Percentiles rank a stretch among this genome's conserved stretches.
Evolutionary conservation across 1,140 invertebrate species (phyloP).

Genomic region (Drosophila arawakana): DNA sequence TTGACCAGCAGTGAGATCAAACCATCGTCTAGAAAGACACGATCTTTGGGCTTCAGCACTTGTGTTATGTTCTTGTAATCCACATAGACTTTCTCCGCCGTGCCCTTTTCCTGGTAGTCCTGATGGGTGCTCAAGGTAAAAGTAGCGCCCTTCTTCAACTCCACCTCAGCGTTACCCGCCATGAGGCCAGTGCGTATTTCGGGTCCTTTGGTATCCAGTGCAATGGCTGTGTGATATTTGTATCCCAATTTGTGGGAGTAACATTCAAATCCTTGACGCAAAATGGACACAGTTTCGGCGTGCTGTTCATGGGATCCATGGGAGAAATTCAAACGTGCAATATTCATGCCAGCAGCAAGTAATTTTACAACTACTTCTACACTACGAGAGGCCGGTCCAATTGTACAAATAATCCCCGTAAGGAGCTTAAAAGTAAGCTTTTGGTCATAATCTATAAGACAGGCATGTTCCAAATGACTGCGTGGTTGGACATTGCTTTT

Average conservation of each 20-base stretch:
- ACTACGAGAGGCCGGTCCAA: conserved; percentile 93
- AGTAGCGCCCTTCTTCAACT: conserved; percentile 88
- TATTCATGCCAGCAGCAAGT: conserved; percentile 98
- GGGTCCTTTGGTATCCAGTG: conserved; percentile 95
- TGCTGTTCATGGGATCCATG: conserved; percentile 98
- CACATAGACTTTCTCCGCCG: conserved; percentile 89
- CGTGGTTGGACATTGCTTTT: neutral
- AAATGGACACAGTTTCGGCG: conserved; percentile 93
- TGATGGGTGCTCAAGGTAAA: conserved; percentile 95
- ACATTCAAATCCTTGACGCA: conserved; percentile 91
- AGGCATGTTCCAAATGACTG: conserved; percentile 19
- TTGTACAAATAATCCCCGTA: conserved; percentile 95
- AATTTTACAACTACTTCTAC: conserved; percentile 94
- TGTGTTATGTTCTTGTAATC: conserved; percentile 93
- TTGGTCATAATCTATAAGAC: conserved; percentile 13
- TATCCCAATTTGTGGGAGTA: conserved; percentile 86
- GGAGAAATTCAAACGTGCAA: conserved; percentile 98
- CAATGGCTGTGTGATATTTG: conserved; percentile 14
- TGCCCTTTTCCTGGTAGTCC: conserved; percentile 91
- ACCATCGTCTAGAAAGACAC: conserved; percentile 92
- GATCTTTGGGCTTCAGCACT: conserved; percentile 90
- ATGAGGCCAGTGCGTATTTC: conserved; percentile 97
- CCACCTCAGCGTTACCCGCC: conserved; percentile 91
- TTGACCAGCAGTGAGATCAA: conserved; percentile 96
- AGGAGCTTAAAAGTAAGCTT: conserved; percentile 86